Evolutionary conservation across 2,797 vertebrate species (phyloP).

Genomic region (Sebastes reedi): DNA sequence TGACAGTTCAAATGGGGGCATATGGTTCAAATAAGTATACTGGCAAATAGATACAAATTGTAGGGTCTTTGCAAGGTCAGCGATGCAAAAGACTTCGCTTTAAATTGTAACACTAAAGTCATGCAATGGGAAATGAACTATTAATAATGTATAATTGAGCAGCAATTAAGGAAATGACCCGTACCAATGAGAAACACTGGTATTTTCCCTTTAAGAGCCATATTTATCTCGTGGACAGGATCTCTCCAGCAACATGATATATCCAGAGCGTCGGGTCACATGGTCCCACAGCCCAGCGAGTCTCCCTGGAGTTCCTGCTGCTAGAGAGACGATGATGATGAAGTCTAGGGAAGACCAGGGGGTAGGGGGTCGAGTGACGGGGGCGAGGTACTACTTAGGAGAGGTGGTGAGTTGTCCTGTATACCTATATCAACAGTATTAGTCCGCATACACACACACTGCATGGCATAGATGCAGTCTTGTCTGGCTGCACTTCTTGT

Average conservation of each 20-base stretch:
- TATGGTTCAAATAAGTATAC: neutral
- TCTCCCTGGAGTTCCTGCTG: conserved; percentile 67
- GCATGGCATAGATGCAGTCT: neutral
- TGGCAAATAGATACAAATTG: neutral
- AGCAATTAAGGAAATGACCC: conserved; percentile 45
- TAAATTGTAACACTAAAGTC: neutral
- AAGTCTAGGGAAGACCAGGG: conserved; percentile 31
- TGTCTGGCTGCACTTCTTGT: neutral
- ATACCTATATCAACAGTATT: neutral
- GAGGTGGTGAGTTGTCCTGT: conserved; percentile 17
- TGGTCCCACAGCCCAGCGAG: conserved; percentile 59
- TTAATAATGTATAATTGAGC: conserved; percentile 36
- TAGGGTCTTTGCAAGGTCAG: neutral
- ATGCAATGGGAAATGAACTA: conserved; percentile 25
- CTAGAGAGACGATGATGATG: conserved; percentile 59
- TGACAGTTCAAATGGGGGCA: neutral
- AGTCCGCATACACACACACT: neutral
- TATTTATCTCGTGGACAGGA: conserved; percentile 71
- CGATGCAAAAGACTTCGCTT: neutral
- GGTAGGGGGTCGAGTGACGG: conserved; percentile 4
- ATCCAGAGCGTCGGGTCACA: conserved; percentile 74
- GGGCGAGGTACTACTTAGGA: neutral
- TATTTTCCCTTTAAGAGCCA: conserved; percentile 67
- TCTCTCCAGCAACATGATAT: conserved; percentile 85
- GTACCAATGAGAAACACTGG: conserved; percentile 23